Evolutionary conservation across 2,113 vertebrate genomes (phyloP), one percentile per base, ranked within the genome.

Genomic region (Macrotis lagotis): DNA sequence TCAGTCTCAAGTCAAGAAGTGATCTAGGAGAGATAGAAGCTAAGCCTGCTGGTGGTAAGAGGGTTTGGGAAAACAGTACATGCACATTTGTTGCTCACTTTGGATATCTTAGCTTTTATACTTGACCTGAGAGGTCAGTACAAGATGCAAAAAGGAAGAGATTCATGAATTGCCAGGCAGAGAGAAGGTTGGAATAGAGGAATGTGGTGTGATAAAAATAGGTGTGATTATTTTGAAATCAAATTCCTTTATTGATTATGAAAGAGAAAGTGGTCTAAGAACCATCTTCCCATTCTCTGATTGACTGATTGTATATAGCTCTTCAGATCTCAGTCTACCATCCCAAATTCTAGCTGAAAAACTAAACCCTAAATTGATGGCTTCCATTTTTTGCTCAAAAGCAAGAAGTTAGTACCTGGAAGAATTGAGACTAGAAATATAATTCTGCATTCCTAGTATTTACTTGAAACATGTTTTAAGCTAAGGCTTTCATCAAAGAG

Each of bases 111-210:
- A 74, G 37, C 16, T n/a, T 0, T 44, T n/a, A 66, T n/a, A 44
- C n/a, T 44, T 74, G 66, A 4, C 66, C 55, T n/a, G 5, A 74
- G 37, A 37, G 37, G 14, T 37, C 37, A 74, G 44, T 26, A 44
- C 37, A 14, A 22, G 14, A 37, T 16, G 5, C 6, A 22, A 1
- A 74, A 74, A 5, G 66, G 66, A 74, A 74, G n/a, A 74, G 16
- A 74, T 37, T 22, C 0, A 0, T 0, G 2, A 37, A 12, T 74
- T n/a, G 14, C 66, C 14, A 0, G 22, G 6, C 5, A n/a, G n/a
- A 22, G 31, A n/a, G 59, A 66, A 66, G 31, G 11, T 31, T 19
- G 37, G 37, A 74, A 74, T 19, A n/a, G 37, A 5, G 14, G 14
- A 74, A n/a, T n/a, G 28, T 74, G 16, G 37, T 0, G 1, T 16